These are phyloP conservation scores for Lagopus leucura DNA, from an alignment of 2,113 vertebrate genomes.

Conservation along the genomic window DNA sequence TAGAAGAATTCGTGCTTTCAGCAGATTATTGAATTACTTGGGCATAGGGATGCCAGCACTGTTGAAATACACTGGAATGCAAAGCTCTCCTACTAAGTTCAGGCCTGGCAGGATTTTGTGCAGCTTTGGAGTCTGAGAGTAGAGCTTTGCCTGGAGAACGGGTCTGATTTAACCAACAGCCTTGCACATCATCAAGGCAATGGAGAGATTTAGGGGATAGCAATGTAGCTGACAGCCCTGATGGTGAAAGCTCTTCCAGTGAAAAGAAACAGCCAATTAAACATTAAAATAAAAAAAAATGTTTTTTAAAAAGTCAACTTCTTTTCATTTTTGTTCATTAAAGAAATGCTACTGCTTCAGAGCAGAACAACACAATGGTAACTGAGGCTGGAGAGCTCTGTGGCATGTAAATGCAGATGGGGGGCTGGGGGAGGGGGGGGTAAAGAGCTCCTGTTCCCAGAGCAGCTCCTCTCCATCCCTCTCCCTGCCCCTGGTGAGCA, in stretches of 20 bases:
- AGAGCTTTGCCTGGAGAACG: background rate
- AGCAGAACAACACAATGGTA: background rate
- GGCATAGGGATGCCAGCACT: background rate
- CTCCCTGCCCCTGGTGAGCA: background rate
- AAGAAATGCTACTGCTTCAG: background rate
- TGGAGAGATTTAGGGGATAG: background rate
- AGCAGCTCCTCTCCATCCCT: background rate
- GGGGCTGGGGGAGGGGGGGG: too few relatives aligned
- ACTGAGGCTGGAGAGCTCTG: background rate
- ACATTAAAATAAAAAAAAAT: background rate
- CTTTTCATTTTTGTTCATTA: background rate
- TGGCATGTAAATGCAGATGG: background rate
- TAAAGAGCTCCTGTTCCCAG: background rate
- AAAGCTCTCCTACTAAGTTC: constrained; percentile 2
- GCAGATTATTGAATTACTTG: background rate
- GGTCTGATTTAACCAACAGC: background rate
- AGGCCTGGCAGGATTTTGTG: background rate
- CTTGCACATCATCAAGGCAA: background rate
- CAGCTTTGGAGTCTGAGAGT: background rate
- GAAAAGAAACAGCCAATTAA: background rate
- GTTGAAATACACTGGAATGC: background rate
- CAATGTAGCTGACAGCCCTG: background rate
- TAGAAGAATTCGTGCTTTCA: background rate
- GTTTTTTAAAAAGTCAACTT: background rate
- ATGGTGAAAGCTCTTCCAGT: background rate